A percentile compares a stretch with the other conserved stretches of the same genome.
Evolutionary conservation across 2,888 invertebrate genomes (phyloP).

Genomic region (Ophonus ardosiacus): DNA sequence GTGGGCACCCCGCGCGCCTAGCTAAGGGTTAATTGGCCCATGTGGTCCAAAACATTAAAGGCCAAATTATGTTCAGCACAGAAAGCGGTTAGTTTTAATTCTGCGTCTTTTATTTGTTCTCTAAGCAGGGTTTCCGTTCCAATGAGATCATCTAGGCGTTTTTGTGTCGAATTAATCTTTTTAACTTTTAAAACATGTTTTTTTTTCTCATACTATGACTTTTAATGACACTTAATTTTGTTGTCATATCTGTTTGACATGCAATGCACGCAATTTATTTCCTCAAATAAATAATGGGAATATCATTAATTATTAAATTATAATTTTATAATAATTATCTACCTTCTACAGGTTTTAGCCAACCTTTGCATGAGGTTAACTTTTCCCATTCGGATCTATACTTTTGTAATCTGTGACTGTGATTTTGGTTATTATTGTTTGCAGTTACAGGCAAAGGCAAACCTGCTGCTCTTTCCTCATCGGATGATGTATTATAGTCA

Average conservation of each 20-base stretch:
- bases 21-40: not conserved
- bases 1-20: not conserved
- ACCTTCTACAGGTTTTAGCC: not conserved
- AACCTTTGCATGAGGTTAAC: not conserved
- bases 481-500: not conserved
- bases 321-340: not conserved
- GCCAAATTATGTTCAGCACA: not conserved
- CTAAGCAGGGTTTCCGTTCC: not conserved
- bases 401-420: not conserved
- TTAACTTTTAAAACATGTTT: not conserved
- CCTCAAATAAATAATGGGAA: not conserved
- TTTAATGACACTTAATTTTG: not conserved
- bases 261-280: conserved; percentile 3
- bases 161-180: not conserved
- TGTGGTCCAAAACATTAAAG: not conserved
- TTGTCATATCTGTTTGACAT: conserved; percentile 6
- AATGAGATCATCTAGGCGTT: not conserved
- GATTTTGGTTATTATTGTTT: not conserved
- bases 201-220: conserved; percentile 7
- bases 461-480: not conserved
- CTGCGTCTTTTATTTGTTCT: conserved; percentile 7
- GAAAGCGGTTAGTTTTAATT: conserved; percentile 1
- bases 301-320: not conserved
- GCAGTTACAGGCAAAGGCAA: not conserved
- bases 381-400: not conserved